These are phyloP conservation scores for Orussus abietinus DNA, from an alignment of 1,140 invertebrate genomes.

Conservation along the genomic window DNA sequence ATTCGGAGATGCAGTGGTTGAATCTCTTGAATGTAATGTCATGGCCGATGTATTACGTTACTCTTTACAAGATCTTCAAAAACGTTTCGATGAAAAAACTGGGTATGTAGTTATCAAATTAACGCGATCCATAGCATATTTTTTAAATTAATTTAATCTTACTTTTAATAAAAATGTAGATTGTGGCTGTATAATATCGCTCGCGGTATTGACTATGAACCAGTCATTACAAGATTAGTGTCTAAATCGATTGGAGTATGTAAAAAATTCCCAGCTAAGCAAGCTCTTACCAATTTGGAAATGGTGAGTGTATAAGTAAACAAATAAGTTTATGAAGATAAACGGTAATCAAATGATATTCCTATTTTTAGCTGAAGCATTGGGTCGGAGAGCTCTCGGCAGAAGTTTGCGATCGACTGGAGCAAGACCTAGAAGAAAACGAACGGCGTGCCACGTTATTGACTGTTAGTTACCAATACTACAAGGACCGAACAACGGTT, in stretches of 20 bases:
- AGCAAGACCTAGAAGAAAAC: constrained; percentile 72
- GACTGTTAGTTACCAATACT: constrained; percentile 59
- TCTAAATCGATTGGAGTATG: constrained; percentile 94
- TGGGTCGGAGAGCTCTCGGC: constrained; percentile 78
- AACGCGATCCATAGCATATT: not conserved
- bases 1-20: constrained; percentile 71
- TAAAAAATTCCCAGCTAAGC: constrained; percentile 87
- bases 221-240: constrained; percentile 76
- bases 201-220: constrained; percentile 82
- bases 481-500: constrained; percentile 57
- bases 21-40: constrained; percentile 68
- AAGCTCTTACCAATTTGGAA: constrained; percentile 67
- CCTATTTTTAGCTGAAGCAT: constrained; percentile 49
- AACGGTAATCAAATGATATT: constrained; percentile 10
- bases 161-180: constrained; percentile 50
- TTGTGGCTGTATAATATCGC: constrained; percentile 84
- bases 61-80: constrained; percentile 64
- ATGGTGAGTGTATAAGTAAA: constrained; percentile 52
- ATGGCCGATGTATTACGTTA: constrained; percentile 75
- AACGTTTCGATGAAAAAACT: constrained; percentile 78
- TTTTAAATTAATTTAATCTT: not conserved
- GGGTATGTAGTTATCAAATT: constrained; percentile 55
- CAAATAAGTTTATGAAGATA: constrained; percentile 10
- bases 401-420: constrained; percentile 82
- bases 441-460: constrained; percentile 66